A percentile compares a stretch with the other conserved stretches of the same genome.
Conservation (phyloP, 37 sponge, comb jelly and placozoan genomes). For the Diacarnus erythraeanus region DNA sequence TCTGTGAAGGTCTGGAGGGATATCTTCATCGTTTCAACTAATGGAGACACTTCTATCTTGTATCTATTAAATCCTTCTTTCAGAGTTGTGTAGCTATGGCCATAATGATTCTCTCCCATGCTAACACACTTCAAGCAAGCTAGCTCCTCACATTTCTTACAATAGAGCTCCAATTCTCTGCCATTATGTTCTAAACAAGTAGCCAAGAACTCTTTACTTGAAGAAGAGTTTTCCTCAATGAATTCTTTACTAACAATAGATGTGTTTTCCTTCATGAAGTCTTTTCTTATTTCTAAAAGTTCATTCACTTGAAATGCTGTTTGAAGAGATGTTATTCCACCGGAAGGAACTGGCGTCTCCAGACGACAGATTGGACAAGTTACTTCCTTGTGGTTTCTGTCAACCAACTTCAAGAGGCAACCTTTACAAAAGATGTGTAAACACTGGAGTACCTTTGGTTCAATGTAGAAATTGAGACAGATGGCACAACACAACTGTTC, state of each 20-base stretch:
- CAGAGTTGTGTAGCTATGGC: not conserved
- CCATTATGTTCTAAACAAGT: not conserved
- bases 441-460: not conserved
- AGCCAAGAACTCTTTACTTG: not conserved
- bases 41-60: not conserved
- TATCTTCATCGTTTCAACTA: not conserved
- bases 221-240: not conserved
- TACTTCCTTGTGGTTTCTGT: not conserved
- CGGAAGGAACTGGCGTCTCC: not conserved
- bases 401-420: not conserved
- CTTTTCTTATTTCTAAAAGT: not conserved
- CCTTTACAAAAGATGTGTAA: not conserved
- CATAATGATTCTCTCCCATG: slow-evolving; percentile 2
- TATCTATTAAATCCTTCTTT: not conserved
- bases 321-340: not conserved
- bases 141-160: slow-evolving; percentile 1
- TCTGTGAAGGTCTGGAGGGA: not conserved
- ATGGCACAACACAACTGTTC: not conserved
- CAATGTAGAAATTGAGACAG: not conserved
- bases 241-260: not conserved
- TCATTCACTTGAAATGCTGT: not conserved
- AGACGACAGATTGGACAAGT: not conserved
- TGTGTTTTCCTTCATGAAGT: not conserved
- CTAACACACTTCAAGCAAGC: slow-evolving; percentile 15
- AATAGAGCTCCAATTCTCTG: not conserved